A percentile compares a stretch with the other conserved stretches of the same genome.
Evolutionary conservation across 2,797 vertebrate species (phyloP).

Genomic region (Poeciliopsis infans): DNA sequence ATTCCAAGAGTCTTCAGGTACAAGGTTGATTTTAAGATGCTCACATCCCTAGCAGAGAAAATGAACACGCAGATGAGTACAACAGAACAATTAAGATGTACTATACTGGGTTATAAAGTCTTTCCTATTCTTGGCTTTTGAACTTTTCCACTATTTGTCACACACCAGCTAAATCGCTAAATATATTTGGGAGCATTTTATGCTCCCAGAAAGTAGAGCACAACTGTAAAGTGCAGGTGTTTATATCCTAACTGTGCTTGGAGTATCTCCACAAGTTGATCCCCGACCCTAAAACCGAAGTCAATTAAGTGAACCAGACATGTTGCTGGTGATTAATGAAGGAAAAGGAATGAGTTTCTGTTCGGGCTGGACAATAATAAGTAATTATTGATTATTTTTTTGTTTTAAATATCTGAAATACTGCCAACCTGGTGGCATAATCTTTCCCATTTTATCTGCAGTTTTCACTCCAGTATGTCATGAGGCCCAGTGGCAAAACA

Average conservation of each 20-base stretch:
- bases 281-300: not conserved
- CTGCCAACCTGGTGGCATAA: too few relatives aligned
- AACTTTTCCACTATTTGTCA: not conserved
- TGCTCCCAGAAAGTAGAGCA: not conserved
- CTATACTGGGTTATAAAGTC: not conserved
- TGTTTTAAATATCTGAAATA: too few relatives aligned
- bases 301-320: not conserved
- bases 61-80: not conserved
- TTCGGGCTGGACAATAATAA: too few relatives aligned
- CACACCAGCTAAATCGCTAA: not conserved
- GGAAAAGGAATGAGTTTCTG: not conserved
- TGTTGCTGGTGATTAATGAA: not conserved
- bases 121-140: not conserved
- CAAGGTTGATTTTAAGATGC: constrained; percentile 45
- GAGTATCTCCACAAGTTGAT: not conserved
- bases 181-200: not conserved
- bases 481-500: too few relatives aligned
- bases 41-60: constrained; percentile 81
- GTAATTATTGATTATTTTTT: too few relatives aligned
- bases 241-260: not conserved
- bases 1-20: constrained; percentile 67
- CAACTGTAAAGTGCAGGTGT: not conserved
- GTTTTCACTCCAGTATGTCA: too few relatives aligned
- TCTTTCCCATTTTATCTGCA: too few relatives aligned
- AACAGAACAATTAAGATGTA: not conserved